These are phyloP conservation scores for Eublepharis macularius DNA, from an alignment of 2,113 vertebrate genomes.

Conservation along the genomic window DNA sequence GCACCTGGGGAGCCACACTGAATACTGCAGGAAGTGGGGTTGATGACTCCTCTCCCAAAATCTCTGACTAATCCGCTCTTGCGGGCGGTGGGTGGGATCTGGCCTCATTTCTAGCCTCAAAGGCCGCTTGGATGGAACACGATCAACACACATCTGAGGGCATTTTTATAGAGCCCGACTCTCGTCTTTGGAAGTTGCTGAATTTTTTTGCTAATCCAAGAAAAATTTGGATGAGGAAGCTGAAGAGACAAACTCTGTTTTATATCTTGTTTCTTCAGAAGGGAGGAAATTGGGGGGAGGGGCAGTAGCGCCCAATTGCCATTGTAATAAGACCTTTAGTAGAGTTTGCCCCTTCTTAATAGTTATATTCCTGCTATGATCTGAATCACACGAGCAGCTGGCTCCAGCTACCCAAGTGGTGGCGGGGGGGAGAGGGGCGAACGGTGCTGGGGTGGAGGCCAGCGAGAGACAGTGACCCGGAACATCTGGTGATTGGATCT, in stretches of 20 bases:
- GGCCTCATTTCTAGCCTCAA: not conserved
- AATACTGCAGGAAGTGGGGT: not conserved
- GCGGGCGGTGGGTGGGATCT: not conserved
- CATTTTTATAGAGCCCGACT: not conserved
- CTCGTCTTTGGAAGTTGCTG: not conserved
- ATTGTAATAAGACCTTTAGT: too few relatives aligned
- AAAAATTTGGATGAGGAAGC: not conserved
- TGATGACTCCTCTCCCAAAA: not conserved
- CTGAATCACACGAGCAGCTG: not conserved
- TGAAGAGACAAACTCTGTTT: too few relatives aligned
- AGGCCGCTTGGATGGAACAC: not conserved
- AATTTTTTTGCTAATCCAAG: not conserved
- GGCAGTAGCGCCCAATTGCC: not conserved
- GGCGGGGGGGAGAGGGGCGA: not conserved
- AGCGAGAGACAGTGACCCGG: not conserved
- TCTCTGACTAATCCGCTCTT: not conserved
- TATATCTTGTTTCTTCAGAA: not conserved
- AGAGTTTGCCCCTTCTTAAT: not conserved
- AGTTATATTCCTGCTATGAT: not conserved
- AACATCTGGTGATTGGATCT: not conserved
- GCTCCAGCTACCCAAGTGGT: not conserved
- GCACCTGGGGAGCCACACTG: not conserved
- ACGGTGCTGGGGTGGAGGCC: not conserved
- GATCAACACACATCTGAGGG: not conserved
- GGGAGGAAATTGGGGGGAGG: not conserved